phyloP scores from a whole-genome alignment of 2,113 vertebrate genomes.

The Diadophis punctatus region DNA sequence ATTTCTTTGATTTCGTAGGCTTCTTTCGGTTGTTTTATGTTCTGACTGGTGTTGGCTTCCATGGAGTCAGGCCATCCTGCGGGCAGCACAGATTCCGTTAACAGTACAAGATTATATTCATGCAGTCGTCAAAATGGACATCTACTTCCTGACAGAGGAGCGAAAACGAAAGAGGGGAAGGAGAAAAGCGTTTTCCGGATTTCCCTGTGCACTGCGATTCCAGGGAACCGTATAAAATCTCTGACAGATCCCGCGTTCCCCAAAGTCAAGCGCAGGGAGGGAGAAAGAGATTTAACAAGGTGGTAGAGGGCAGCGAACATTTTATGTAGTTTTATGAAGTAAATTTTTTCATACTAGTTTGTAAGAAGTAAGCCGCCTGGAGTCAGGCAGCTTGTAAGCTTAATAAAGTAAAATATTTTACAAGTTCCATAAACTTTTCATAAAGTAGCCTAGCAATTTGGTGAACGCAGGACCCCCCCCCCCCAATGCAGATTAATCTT shows the following conservation, averaged over 20 bases:
- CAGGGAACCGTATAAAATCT: neutral
- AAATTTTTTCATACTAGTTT: neutral
- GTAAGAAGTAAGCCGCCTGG: neutral
- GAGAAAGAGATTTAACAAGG: neutral
- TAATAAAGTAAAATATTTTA: neutral
- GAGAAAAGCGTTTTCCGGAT: neutral
- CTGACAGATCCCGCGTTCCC: neutral
- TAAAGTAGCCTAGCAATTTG: neutral
- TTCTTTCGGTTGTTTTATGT: neutral
- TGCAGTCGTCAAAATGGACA: neutral
- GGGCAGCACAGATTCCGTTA: neutral
- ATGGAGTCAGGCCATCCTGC: neutral
- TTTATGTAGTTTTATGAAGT: neutral
- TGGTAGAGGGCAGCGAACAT: neutral
- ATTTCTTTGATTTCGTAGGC: neutral
- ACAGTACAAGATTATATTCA: neutral
- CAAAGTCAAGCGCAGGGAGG: neutral
- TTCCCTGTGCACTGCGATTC: neutral
- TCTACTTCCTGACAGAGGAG: neutral
- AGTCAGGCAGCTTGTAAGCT: neutral
- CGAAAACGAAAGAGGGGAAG: neutral
- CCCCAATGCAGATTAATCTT: neutral
- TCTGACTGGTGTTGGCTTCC: neutral
- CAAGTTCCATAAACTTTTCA: neutral
- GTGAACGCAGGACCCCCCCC: neutral